A percentile compares a stretch with the other conserved stretches of the same genome.
Evolutionary conservation across 2,888 invertebrate genomes (phyloP).

Genomic region (Parascotia fuliginaria): DNA sequence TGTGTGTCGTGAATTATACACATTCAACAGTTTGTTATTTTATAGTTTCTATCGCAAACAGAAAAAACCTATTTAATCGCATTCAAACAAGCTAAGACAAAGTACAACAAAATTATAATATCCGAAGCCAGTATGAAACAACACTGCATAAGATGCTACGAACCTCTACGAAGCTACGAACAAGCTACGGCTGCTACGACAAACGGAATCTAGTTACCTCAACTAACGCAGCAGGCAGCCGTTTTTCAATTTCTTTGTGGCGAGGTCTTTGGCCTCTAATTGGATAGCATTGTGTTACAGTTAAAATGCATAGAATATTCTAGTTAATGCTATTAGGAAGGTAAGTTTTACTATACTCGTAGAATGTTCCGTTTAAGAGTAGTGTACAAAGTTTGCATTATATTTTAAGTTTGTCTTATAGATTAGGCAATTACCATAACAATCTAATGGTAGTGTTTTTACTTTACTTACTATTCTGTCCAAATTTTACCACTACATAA

Average conservation of each 20-base stretch:
- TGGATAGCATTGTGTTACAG: slow-evolving; percentile 20
- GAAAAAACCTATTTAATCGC: too few species aligned
- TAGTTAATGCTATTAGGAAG: slow-evolving; percentile 6
- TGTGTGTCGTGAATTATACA: too few species aligned
- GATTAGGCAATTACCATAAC: too few species aligned
- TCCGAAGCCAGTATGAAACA: too few species aligned
- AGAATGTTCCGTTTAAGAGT: not conserved
- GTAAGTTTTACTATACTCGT: not conserved
- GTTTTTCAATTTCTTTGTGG: slow-evolving; percentile 34
- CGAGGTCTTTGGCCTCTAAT: slow-evolving; percentile 29
- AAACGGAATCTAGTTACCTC: slow-evolving; percentile 35
- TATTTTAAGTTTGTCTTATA: too few species aligned
- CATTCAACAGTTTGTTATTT: too few species aligned
- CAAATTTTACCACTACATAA: too few species aligned
- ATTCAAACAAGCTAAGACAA: too few species aligned
- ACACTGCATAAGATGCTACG: slow-evolving; percentile 10
- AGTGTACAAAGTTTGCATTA: not conserved
- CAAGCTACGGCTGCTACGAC: slow-evolving; percentile 22
- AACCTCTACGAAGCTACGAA: slow-evolving; percentile 7
- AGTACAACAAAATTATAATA: too few species aligned
- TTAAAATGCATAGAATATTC: slow-evolving; percentile 4
- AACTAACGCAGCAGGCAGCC: slow-evolving; percentile 12
- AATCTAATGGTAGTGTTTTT: too few species aligned
- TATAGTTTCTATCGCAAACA: too few species aligned
- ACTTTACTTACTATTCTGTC: too few species aligned